Percentiles rank a stretch among this genome's conserved stretches.
Conservation (phyloP, 1,140 invertebrate species). For the Micrasema longulum region DNA sequence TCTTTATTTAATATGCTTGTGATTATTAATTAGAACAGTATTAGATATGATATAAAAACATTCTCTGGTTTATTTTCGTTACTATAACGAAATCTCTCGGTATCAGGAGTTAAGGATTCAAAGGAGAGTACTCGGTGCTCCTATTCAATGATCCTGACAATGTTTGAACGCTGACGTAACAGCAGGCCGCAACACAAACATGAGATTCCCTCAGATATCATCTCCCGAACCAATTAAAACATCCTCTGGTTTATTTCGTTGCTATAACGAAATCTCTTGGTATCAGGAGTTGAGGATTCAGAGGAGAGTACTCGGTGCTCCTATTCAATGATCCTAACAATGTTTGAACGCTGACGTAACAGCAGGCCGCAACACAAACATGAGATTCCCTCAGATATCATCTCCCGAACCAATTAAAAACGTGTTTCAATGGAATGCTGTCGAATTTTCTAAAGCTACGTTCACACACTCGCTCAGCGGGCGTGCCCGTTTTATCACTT, state of each 20-base stretch:
- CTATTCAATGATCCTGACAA: slow-evolving; percentile 1
- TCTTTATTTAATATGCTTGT: no score
- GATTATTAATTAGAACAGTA: no score
- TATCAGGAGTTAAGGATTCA: no score
- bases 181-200: slow-evolving; percentile 7
- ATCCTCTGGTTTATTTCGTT: no score
- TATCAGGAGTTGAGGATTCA: neutral
- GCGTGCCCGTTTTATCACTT: slow-evolving; percentile 16
- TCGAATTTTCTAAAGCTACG: slow-evolving; percentile 41
- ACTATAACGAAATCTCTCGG: no score
- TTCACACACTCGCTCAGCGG: slow-evolving; percentile 34
- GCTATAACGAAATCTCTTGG: neutral
- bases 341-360: slow-evolving; percentile 27
- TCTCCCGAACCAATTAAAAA: slow-evolving; percentile 44
- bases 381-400: slow-evolving; percentile 32
- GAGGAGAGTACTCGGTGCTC: neutral
- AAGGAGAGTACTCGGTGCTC: neutral
- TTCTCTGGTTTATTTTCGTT: no score
- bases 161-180: slow-evolving; percentile 20
- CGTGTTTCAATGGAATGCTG: slow-evolving; percentile 39
- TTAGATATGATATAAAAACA: no score
- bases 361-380: slow-evolving; percentile 31
- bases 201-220: neutral
- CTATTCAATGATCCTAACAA: neutral
- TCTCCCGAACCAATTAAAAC: neutral